Conservation (phyloP, 2,113 vertebrate species). For the Phrynocephalus versicolor region DNA sequence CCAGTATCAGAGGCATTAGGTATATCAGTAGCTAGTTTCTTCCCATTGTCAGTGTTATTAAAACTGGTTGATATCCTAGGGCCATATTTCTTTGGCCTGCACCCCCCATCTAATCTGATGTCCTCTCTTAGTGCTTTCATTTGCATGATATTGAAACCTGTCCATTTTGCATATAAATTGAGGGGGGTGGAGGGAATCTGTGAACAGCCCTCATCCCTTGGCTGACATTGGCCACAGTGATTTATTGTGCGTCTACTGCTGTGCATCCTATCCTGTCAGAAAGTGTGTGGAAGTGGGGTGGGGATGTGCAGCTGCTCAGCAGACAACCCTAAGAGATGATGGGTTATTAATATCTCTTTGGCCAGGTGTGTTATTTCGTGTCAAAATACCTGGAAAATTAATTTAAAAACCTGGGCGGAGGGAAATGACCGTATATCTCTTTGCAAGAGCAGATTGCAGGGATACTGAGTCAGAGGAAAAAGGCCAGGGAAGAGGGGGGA, state of each 20-base stretch:
- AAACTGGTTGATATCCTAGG: no score
- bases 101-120: neutral
- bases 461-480: constrained; percentile 32
- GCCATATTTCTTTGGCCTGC: no score
- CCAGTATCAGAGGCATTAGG: no score
- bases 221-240: constrained; percentile 43
- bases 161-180: constrained; percentile 30
- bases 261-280: constrained; percentile 14
- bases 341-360: constrained; percentile 44
- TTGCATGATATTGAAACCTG: constrained; percentile 5
- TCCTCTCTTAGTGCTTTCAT: neutral
- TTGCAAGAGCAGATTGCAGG: neutral
- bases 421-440: constrained; percentile 27
- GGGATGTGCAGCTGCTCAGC: constrained; percentile 4
- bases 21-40: no score
- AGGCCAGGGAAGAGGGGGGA: neutral
- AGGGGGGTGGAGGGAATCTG: constrained; percentile 15
- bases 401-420: constrained; percentile 35
- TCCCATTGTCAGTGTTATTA: no score
- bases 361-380: constrained; percentile 30
- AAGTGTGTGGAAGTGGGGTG: neutral
- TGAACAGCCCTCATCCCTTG: constrained; percentile 46
- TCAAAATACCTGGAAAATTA: constrained; percentile 33
- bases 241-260: constrained; percentile 43
- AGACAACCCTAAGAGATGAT: constrained; percentile 43